A percentile compares a stretch with the other conserved stretches of the same genome.
These are phyloP conservation scores for Medauroidea extradentata DNA, from an alignment of 1,140 invertebrate genomes.

Conservation along the genomic window DNA sequence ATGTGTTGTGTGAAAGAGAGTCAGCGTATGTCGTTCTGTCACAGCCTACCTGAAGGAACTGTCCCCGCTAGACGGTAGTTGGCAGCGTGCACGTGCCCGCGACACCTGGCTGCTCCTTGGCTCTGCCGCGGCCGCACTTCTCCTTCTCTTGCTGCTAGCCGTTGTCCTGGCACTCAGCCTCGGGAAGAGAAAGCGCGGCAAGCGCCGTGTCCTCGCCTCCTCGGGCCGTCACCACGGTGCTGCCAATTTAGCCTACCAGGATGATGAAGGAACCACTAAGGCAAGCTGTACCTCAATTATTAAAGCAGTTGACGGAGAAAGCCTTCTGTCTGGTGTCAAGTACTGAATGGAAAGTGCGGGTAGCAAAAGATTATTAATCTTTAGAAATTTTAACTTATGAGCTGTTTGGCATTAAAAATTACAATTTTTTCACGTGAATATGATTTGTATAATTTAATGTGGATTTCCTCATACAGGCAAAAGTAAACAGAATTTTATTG, in stretches of 20 bases:
- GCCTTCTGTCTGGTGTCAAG: too few species aligned
- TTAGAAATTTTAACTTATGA: too few species aligned
- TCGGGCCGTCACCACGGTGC: constrained; percentile 8
- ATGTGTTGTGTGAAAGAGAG: too few species aligned
- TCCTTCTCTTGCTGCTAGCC: constrained; percentile 58
- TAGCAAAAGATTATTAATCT: too few species aligned
- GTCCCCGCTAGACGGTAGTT: constrained; percentile 40
- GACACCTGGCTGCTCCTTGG: constrained; percentile 61
- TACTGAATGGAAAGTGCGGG: too few species aligned
- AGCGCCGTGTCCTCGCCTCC: neutral
- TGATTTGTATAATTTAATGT: too few species aligned
- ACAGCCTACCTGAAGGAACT: constrained; percentile 36
- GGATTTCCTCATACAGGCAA: too few species aligned
- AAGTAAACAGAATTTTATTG: too few species aligned
- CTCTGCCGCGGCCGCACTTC: constrained; percentile 53
- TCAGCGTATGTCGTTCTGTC: too few species aligned
- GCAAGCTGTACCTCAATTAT: neutral
- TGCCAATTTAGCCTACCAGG: constrained; percentile 2
- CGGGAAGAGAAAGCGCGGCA: constrained; percentile 49
- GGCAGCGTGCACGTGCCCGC: constrained; percentile 37
- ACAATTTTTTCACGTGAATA: too few species aligned
- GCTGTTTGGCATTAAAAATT: too few species aligned
- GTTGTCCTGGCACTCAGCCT: constrained; percentile 54
- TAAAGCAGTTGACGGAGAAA: too few species aligned
- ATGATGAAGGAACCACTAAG: neutral